phyloP scores from a whole-genome alignment of 2,113 vertebrate genomes.

The Telmatochromis sp. region DNA sequence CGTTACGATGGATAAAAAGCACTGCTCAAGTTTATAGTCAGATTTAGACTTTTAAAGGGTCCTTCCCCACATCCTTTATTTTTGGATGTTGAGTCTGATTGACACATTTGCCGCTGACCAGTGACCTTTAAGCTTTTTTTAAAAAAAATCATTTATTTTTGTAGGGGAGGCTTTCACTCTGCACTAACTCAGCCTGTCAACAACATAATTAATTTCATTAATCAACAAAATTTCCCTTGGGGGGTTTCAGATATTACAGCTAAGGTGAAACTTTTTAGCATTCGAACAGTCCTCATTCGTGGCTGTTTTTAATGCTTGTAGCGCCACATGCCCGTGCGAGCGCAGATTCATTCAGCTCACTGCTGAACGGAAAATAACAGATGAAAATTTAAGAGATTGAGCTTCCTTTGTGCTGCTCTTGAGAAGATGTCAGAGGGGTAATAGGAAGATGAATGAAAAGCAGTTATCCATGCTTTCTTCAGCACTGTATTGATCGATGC shows the following conservation, averaged over 20 bases:
- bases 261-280: conserved; percentile 5
- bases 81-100: not conserved
- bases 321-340: not conserved
- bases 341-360: not conserved
- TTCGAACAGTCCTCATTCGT: not conserved
- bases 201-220: conserved; percentile 21
- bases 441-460: conserved; percentile 5
- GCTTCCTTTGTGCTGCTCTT: not conserved
- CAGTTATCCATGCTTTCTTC: not conserved
- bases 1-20: not conserved
- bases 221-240: not conserved
- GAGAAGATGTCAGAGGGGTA: not conserved
- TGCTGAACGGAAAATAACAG: not conserved
- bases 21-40: not conserved
- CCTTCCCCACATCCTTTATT: not conserved
- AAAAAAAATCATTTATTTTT: not conserved
- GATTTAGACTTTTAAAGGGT: not conserved
- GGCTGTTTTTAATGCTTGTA: not conserved
- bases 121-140: not conserved
- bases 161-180: not conserved
- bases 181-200: not conserved
- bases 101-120: not conserved
- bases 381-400: not conserved
- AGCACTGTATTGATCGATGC: conserved; percentile 12
- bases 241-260: not conserved